These are phyloP conservation scores for Cheilosia soror DNA, from an alignment of 2,888 invertebrate species.

Conservation along the genomic window DNA sequence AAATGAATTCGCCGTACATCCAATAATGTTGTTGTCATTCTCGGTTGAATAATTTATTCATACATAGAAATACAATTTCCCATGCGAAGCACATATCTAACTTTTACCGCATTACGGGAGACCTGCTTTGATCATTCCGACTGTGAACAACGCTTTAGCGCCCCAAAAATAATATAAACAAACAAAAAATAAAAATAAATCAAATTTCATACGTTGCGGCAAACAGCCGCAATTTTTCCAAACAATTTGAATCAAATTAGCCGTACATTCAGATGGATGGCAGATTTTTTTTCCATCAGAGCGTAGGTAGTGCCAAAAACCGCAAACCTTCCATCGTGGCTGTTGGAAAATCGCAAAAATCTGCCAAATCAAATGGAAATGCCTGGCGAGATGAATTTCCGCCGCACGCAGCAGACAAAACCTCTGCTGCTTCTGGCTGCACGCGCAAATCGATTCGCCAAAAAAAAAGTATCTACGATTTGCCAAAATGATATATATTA, in stretches of 20 bases:
- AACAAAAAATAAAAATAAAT: constrained; percentile 10
- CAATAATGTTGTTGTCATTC: background rate
- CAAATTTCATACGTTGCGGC: constrained; percentile 5
- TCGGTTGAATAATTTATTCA: constrained; percentile 13
- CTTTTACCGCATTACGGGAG: background rate
- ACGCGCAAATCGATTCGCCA: constrained; percentile 37
- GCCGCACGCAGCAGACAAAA: constrained; percentile 33
- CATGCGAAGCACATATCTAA: background rate
- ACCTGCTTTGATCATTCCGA: background rate
- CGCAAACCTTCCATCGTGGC: constrained; percentile 19
- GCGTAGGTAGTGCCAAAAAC: background rate
- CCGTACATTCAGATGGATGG: background rate
- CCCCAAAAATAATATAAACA: background rate
- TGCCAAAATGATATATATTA: constrained; percentile 32
- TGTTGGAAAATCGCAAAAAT: constrained; percentile 11
- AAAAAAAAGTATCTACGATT: background rate
- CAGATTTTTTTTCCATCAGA: background rate
- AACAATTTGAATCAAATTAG: constrained; percentile 41
- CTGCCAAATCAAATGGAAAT: constrained; percentile 51
- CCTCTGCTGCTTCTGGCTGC: constrained; percentile 6
- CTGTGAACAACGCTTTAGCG: background rate
- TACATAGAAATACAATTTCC: background rate
- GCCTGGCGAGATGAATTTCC: constrained; percentile 35
- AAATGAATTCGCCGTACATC: too few species aligned
- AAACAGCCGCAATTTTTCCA: background rate